A percentile compares a stretch with the other conserved stretches of the same genome.
Evolutionary conservation across 2,113 vertebrate species (phyloP).

Genomic region (Alligator sinensis): DNA sequence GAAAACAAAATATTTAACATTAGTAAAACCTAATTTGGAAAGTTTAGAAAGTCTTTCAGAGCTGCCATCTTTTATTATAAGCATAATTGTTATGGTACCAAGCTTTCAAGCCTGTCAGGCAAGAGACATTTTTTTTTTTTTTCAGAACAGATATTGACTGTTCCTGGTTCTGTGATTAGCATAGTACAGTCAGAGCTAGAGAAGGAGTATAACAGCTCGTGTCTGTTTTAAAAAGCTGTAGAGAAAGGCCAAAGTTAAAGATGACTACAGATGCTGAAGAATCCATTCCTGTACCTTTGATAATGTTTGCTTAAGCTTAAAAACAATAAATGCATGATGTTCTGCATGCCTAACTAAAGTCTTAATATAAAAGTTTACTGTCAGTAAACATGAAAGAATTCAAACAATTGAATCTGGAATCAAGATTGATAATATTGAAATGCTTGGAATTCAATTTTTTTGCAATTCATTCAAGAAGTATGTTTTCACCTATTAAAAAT

Average conservation of each 20-base stretch:
- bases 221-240: background rate
- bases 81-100: background rate
- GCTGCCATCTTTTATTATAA: background rate
- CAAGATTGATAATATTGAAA: slow-evolving; percentile 50
- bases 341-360: background rate
- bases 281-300: background rate
- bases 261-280: background rate
- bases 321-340: slow-evolving; percentile 31
- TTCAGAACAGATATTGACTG: background rate
- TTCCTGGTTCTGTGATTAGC: background rate
- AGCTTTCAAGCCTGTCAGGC: background rate
- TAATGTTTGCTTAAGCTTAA: slow-evolving; percentile 11
- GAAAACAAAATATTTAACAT: background rate
- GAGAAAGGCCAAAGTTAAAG: background rate
- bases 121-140: background rate
- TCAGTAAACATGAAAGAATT: slow-evolving; percentile 16
- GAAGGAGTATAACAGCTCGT: background rate
- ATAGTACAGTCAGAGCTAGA: background rate
- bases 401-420: slow-evolving; percentile 23
- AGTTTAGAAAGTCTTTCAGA: background rate
- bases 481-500: slow-evolving; percentile 21
- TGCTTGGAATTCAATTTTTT: slow-evolving; percentile 37
- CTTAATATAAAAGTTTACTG: slow-evolving; percentile 15
- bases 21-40: background rate
- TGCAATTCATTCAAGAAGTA: background rate